phyloP scores from a whole-genome alignment of 2,888 invertebrate species.

The Ectemnius lituratus region DNA sequence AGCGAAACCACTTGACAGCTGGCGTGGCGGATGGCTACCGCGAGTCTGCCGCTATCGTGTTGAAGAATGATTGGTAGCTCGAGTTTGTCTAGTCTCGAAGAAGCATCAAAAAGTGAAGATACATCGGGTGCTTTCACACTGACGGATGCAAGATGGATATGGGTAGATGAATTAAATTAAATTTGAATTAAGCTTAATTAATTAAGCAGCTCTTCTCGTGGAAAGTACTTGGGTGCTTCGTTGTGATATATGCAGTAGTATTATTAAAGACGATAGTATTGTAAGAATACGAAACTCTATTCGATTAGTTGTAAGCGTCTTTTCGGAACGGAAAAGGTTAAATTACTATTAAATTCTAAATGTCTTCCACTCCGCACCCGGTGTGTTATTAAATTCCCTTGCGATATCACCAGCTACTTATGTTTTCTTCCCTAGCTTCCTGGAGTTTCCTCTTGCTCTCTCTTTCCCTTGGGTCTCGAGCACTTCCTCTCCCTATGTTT shows the following conservation, averaged over 20 bases:
- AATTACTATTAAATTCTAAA: conserved; percentile 69
- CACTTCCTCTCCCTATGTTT: conserved; percentile 37
- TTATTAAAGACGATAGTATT: too few species aligned
- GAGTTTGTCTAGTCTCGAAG: too few species aligned
- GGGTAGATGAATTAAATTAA: conserved; percentile 68
- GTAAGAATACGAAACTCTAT: too few species aligned
- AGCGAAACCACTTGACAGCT: too few species aligned
- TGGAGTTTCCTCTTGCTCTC: not conserved
- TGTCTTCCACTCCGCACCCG: conserved; percentile 48
- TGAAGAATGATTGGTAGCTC: too few species aligned
- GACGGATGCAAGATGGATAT: conserved; percentile 7
- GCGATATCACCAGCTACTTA: conserved; percentile 39
- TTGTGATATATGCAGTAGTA: conserved; percentile 58
- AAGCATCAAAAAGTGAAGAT: too few species aligned
- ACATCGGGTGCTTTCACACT: too few species aligned
- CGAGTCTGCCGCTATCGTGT: not conserved
- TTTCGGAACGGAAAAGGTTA: conserved; percentile 18
- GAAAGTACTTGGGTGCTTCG: conserved; percentile 60
- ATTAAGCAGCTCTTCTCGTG: conserved; percentile 68
- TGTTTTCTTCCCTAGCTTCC: conserved; percentile 7
- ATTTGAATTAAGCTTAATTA: conserved; percentile 74
- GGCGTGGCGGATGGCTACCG: too few species aligned
- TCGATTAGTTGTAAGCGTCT: too few species aligned
- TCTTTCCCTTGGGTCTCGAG: not conserved
- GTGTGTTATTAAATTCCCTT: conserved; percentile 64